A percentile compares a stretch with the other conserved stretches of the same genome.
phyloP scores from a whole-genome alignment of 1,140 invertebrate genomes.

The Sminthurinus signatus region DNA sequence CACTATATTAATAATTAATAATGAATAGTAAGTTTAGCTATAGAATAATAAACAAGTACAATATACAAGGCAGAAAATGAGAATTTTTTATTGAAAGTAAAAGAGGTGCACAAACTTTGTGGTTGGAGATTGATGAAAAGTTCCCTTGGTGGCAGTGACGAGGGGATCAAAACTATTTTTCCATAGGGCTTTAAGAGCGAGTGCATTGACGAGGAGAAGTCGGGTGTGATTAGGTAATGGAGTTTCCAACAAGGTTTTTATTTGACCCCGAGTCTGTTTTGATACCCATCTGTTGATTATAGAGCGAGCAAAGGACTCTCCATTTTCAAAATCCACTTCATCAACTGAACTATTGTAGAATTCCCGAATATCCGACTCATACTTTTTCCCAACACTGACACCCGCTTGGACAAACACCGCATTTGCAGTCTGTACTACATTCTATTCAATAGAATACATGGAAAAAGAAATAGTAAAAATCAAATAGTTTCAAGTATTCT shows the following conservation, averaged over 20 bases:
- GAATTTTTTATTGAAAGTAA: slow-evolving; percentile 6
- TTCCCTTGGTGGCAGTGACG: slow-evolving; percentile 44
- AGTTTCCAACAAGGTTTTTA: slow-evolving; percentile 34
- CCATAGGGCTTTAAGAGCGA: slow-evolving; percentile 43
- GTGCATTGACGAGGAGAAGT: slow-evolving; percentile 42
- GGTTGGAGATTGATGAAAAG: slow-evolving; percentile 42
- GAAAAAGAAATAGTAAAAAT: neutral
- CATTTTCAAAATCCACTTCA: slow-evolving; percentile 42
- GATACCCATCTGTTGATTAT: slow-evolving; percentile 43
- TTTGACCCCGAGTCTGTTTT: slow-evolving; percentile 39
- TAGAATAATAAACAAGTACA: no score
- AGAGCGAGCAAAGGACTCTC: slow-evolving; percentile 26
- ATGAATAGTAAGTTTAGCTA: no score
- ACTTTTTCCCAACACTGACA: slow-evolving; percentile 31
- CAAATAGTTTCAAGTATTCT: neutral
- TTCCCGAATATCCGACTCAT: slow-evolving; percentile 38
- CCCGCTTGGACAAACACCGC: slow-evolving; percentile 40
- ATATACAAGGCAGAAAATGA: no score
- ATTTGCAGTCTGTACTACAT: slow-evolving; percentile 40
- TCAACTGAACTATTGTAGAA: slow-evolving; percentile 42
- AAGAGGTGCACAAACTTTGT: slow-evolving; percentile 7
- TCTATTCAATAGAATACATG: slow-evolving; percentile 5
- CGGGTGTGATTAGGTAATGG: slow-evolving; percentile 37
- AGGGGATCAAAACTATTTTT: slow-evolving; percentile 44
- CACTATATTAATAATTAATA: no score